These are phyloP conservation scores for Melanotaenia maccullochi DNA, from an alignment of 2,797 vertebrate genomes.

Conservation along the genomic window DNA sequence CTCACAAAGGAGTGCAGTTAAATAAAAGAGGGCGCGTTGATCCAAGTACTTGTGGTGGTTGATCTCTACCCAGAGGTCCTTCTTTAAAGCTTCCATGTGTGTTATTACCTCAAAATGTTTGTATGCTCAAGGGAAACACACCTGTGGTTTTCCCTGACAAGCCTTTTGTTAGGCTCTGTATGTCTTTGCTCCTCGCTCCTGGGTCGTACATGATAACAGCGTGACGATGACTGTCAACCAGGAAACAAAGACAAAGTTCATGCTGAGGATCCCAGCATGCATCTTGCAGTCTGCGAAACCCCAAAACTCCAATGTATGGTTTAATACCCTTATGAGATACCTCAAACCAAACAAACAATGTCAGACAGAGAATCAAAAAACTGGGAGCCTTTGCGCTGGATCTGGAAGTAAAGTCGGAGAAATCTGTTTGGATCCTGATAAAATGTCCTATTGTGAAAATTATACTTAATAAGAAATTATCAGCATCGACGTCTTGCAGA, in stretches of 20 bases:
- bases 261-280: constrained; percentile 48
- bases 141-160: constrained; percentile 46
- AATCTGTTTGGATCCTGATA: constrained; percentile 82
- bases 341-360: constrained; percentile 76
- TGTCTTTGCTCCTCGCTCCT: constrained; percentile 40
- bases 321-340: constrained; percentile 77
- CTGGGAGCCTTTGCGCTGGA: constrained; percentile 68
- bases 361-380: constrained; percentile 75
- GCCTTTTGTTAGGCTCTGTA: constrained; percentile 53
- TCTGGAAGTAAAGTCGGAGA: constrained; percentile 67
- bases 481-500: constrained; percentile 50
- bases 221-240: constrained; percentile 67
- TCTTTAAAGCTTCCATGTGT: constrained; percentile 46
- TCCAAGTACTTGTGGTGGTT: constrained; percentile 33
- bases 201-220: constrained; percentile 55
- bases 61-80: constrained; percentile 45
- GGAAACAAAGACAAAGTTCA: constrained; percentile 73
- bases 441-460: constrained; percentile 70
- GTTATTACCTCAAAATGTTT: constrained; percentile 42
- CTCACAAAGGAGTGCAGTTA: constrained; percentile 24
- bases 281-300: constrained; percentile 57
- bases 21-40: constrained; percentile 33
- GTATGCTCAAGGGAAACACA: constrained; percentile 45
- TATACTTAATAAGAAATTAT: constrained; percentile 62
- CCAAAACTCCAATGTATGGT: constrained; percentile 60